phyloP scores from a whole-genome alignment of 2,113 vertebrate genomes.

The Chlamydotis undulata region DNA sequence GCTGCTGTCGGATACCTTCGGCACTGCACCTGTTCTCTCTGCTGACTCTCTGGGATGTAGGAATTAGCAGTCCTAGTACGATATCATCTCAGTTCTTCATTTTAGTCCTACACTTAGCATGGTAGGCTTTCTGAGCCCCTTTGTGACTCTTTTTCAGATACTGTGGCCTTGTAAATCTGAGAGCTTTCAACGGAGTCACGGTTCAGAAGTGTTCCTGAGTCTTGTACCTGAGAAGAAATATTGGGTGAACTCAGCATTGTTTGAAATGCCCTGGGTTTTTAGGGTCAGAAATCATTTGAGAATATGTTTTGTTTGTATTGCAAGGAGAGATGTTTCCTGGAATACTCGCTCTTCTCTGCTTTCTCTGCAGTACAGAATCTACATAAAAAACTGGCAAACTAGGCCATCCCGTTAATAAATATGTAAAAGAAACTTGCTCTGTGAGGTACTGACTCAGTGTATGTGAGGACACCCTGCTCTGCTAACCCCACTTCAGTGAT shows the following conservation, averaged over 20 bases:
- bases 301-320: background rate
- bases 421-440: background rate
- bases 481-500: background rate
- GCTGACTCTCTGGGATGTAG: background rate
- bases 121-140: background rate
- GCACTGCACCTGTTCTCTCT: background rate
- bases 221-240: background rate
- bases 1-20: fast-evolving
- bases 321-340: background rate
- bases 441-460: background rate
- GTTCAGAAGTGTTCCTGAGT: background rate
- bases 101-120: background rate
- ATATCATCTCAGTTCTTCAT: background rate
- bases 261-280: background rate
- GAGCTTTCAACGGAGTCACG: background rate
- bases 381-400: background rate
- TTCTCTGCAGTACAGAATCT: background rate
- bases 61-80: background rate
- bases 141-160: background rate
- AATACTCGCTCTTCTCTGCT: background rate
- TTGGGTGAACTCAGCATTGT: background rate
- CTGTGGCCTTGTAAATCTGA: background rate
- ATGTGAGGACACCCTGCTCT: background rate
- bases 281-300: background rate
- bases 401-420: background rate